Evolutionary conservation across 2,113 vertebrate genomes (phyloP).

Genomic region (Edolisoma coerulescens): DNA sequence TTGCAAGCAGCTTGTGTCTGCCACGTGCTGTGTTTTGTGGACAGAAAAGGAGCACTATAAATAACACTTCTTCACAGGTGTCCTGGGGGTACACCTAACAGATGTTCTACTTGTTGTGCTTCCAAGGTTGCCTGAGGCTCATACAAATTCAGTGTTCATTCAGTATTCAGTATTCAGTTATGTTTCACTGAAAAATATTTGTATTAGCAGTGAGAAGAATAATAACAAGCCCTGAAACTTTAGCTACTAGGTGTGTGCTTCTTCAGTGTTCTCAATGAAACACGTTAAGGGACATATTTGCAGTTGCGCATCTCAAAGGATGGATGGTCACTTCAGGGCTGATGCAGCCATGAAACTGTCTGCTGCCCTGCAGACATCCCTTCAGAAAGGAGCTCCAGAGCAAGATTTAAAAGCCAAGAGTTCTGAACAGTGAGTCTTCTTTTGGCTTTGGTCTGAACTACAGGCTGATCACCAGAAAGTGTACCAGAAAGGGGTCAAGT

Average conservation of each 20-base stretch:
- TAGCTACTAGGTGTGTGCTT: neutral
- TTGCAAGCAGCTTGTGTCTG: neutral
- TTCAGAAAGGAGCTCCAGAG: neutral
- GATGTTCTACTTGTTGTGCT: rapidly evolving
- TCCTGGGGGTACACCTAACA: neutral
- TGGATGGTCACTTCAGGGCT: neutral
- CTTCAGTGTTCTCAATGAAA: neutral
- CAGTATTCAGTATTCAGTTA: neutral
- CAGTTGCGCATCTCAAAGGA: neutral
- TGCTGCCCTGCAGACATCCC: neutral
- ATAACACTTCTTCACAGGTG: neutral
- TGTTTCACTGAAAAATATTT: neutral
- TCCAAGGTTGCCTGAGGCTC: neutral
- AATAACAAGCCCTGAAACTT: neutral
- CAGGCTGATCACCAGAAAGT: neutral
- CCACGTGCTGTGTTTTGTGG: rapidly evolving
- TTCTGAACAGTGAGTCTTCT: neutral
- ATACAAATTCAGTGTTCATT: neutral
- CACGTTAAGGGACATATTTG: neutral
- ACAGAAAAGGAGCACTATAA: neutral
- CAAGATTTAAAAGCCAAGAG: neutral
- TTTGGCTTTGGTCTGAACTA: neutral
- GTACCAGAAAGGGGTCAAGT: neutral
- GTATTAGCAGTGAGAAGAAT: neutral
- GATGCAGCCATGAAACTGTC: neutral